phyloP scores from a whole-genome alignment of 1,140 invertebrate species.

The Drosophila nigromelanica region DNA sequence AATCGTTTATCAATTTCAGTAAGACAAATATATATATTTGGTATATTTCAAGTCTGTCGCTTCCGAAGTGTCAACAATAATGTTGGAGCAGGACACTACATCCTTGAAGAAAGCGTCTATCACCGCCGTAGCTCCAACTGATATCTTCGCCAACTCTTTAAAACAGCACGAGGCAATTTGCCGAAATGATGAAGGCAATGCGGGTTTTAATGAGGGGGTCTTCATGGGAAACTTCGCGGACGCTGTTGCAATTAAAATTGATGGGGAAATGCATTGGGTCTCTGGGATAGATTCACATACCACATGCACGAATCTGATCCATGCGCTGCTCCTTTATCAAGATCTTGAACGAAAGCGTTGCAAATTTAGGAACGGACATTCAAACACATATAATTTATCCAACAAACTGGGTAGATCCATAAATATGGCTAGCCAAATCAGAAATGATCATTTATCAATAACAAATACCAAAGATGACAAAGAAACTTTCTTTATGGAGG shows the following conservation, averaged over 20 bases:
- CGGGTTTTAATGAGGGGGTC: constrained; percentile 84
- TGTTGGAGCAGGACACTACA: constrained; percentile 25
- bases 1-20: too few relatives aligned
- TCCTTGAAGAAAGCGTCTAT: constrained; percentile 27
- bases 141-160: background rate
- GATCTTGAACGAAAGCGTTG: constrained; percentile 17
- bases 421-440: constrained; percentile 10
- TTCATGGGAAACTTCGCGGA: constrained; percentile 77
- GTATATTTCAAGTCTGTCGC: too few relatives aligned
- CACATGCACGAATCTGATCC: constrained; percentile 91
- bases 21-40: too few relatives aligned
- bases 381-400: background rate
- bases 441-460: constrained; percentile 29
- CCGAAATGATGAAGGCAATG: constrained; percentile 32
- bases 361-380: background rate
- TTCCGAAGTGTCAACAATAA: constrained; percentile 15
- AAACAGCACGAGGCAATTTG: background rate
- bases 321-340: constrained; percentile 85
- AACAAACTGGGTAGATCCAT: constrained; percentile 3
- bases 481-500: background rate
- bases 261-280: constrained; percentile 91
- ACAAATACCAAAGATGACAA: constrained; percentile 55
- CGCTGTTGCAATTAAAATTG: constrained; percentile 91
- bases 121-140: constrained; percentile 4
- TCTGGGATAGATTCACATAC: constrained; percentile 90